Conservation (phyloP, 2,113 vertebrate genomes). For the Prolemur simus region DNA sequence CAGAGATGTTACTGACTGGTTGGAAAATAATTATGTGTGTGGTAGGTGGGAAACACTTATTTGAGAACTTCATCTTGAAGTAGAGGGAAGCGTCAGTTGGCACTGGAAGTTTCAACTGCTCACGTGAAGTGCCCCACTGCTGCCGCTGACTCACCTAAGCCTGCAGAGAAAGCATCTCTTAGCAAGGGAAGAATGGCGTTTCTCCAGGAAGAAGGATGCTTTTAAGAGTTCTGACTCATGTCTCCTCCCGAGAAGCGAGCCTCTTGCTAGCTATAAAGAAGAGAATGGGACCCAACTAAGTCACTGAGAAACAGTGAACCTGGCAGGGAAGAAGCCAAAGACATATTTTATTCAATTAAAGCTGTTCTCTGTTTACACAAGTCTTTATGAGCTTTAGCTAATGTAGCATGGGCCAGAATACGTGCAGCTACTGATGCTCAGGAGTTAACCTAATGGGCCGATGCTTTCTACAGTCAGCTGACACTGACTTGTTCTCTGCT, state of each 20-base stretch:
- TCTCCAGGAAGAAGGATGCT: neutral
- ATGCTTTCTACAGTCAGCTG: neutral
- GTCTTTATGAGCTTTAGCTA: constrained; percentile 52
- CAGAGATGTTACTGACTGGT: neutral
- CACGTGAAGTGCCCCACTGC: rapidly evolving
- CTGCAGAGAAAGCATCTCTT: neutral
- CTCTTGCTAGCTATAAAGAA: neutral
- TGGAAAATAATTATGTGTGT: neutral
- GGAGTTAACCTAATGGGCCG: neutral
- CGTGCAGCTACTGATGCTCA: neutral
- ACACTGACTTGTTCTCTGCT: neutral
- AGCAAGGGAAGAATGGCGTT: neutral
- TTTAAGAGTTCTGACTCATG: neutral
- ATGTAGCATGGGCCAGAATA: neutral
- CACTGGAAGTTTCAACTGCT: neutral
- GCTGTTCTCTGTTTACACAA: constrained; percentile 2
- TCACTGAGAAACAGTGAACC: constrained; percentile 5
- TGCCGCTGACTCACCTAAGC: neutral
- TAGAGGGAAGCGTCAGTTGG: neutral
- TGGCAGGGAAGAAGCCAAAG: constrained; percentile 3
- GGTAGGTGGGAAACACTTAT: neutral
- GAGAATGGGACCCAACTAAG: neutral
- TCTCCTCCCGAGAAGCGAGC: neutral
- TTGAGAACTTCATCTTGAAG: neutral
- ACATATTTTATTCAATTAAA: constrained; percentile 68